phyloP scores from a whole-genome alignment of 2,797 vertebrate species.

The Knipowitschia caucasica region DNA sequence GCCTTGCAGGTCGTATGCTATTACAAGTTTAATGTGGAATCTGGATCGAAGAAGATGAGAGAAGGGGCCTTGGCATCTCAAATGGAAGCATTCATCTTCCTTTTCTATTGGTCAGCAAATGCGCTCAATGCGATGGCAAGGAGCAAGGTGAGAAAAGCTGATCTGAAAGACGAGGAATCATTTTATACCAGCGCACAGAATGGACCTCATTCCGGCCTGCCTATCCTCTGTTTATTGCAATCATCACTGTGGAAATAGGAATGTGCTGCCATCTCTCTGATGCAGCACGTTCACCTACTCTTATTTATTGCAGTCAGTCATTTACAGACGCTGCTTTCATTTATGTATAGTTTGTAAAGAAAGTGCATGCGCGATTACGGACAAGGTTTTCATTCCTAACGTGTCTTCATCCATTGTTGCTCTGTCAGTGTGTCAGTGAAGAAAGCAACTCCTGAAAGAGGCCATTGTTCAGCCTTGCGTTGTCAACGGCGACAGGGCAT shows the following conservation, averaged over 20 bases:
- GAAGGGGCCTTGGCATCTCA: constrained; percentile 55
- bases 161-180: constrained; percentile 59
- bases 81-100: constrained; percentile 80
- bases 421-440: constrained; percentile 59
- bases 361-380: constrained; percentile 43
- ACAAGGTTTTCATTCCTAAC: constrained; percentile 51
- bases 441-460: constrained; percentile 66
- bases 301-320: constrained; percentile 29
- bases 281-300: constrained; percentile 25
- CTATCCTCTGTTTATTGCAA: constrained; percentile 46
- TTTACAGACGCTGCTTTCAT: constrained; percentile 37
- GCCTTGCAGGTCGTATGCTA: constrained; percentile 76
- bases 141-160: constrained; percentile 60
- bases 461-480: constrained; percentile 62
- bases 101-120: constrained; percentile 79
- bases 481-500: constrained; percentile 65
- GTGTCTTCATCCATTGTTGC: constrained; percentile 59
- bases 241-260: constrained; percentile 34
- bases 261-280: constrained; percentile 2
- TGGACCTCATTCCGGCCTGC: constrained; percentile 49
- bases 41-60: constrained; percentile 70
- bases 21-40: constrained; percentile 81
- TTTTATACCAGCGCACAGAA: constrained; percentile 40
- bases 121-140: constrained; percentile 53
- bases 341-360: constrained; percentile 39